These are phyloP conservation scores for Drosophila nr. perissopoda DNA, from an alignment of 2,888 invertebrate genomes.

Conservation along the genomic window DNA sequence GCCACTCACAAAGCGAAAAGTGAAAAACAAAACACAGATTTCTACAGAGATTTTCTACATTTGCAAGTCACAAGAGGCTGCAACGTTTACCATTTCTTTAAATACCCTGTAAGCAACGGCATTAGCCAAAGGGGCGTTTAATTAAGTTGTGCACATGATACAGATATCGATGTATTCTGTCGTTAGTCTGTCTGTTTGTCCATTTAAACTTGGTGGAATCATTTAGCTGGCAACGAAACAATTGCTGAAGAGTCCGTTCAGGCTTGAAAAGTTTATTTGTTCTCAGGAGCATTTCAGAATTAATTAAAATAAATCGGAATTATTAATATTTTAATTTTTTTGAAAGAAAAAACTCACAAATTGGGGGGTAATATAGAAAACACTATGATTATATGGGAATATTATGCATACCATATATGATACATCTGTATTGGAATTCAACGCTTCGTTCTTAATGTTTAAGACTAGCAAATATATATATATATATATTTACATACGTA, in stretches of 20 bases:
- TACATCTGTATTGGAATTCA: neutral
- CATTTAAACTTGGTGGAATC: neutral
- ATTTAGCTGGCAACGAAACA: neutral
- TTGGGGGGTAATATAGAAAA: neutral
- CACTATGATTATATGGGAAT: neutral
- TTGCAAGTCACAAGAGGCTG: conserved; percentile 32
- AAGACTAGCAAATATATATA: neutral
- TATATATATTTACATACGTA: neutral
- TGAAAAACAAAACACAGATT: conserved; percentile 42
- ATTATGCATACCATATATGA: neutral
- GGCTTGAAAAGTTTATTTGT: neutral
- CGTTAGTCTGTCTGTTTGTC: neutral
- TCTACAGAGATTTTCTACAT: conserved; percentile 35
- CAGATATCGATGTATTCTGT: neutral
- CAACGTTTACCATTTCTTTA: conserved; percentile 50
- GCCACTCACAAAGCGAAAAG: conserved; percentile 27
- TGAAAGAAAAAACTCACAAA: neutral
- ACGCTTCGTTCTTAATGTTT: neutral
- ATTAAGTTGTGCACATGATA: too few relatives aligned
- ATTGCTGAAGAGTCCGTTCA: neutral
- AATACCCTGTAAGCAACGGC: conserved; percentile 5
- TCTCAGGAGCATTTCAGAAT: neutral
- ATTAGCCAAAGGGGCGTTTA: neutral
- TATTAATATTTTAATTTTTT: neutral
- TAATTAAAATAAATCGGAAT: neutral